Evolutionary conservation across 2,888 invertebrate species (phyloP).

Genomic region (Drosophila aldrichi): DNA sequence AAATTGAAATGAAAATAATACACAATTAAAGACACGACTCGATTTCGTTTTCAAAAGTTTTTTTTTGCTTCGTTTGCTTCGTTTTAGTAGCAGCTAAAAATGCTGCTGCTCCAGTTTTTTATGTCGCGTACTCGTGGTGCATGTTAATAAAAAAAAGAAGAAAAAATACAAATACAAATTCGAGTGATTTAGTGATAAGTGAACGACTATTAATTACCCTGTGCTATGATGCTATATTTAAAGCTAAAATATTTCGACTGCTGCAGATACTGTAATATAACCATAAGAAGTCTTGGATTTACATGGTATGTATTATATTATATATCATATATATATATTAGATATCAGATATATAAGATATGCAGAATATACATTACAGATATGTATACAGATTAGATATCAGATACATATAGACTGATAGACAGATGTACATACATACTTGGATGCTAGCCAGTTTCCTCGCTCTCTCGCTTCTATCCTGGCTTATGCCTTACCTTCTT

Average conservation of each 20-base stretch:
- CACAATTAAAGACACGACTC: conserved; percentile 67
- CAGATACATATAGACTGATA: background rate
- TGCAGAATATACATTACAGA: too few species aligned
- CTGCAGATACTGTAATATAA: too few species aligned
- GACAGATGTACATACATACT: too few species aligned
- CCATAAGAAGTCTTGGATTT: background rate
- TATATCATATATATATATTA: background rate
- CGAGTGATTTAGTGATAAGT: background rate
- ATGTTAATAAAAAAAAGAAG: conserved; percentile 47
- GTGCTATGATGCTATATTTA: too few species aligned
- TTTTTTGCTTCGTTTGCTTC: conserved; percentile 19
- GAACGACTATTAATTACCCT: background rate
- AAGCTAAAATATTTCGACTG: too few species aligned
- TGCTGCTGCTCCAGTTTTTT: conserved; percentile 62
- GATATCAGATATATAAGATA: background rate
- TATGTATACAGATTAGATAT: background rate
- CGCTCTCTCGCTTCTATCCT: too few species aligned
- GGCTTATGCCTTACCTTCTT: background rate
- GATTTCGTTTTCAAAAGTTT: conserved; percentile 46
- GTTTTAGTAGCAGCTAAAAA: conserved; percentile 42
- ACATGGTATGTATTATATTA: background rate
- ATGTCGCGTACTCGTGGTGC: conserved; percentile 51
- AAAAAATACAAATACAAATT: background rate
- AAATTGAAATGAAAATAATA: conserved; percentile 78
- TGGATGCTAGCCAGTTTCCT: background rate